Evolutionary conservation across 2,888 invertebrate genomes (phyloP).

Genomic region (Epistrophe eligans): DNA sequence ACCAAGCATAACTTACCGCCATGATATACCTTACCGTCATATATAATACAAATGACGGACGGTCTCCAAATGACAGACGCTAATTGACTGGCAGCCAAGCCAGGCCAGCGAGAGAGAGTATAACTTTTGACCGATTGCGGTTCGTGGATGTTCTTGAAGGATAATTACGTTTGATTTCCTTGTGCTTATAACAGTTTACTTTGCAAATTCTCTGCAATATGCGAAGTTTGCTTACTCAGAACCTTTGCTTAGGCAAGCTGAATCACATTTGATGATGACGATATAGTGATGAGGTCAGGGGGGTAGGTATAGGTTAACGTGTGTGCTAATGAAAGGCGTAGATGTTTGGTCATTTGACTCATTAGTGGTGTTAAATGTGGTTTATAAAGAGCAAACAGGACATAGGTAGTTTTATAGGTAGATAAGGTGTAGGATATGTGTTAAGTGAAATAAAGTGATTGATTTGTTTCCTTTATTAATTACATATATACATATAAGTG

Average conservation of each 20-base stretch:
- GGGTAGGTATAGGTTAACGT: slow-evolving; percentile 26
- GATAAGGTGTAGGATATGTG: background rate
- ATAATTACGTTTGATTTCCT: slow-evolving; percentile 61
- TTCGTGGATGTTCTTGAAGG: slow-evolving; percentile 50
- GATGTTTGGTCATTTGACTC: slow-evolving; percentile 46
- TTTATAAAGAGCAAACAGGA: background rate
- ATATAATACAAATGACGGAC: background rate
- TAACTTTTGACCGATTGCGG: slow-evolving; percentile 58
- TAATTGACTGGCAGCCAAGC: slow-evolving; percentile 53
- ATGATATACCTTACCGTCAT: background rate
- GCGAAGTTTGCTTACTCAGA: slow-evolving; percentile 15
- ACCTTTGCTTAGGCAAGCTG: slow-evolving; percentile 58
- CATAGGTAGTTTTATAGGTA: background rate
- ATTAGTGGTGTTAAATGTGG: slow-evolving; percentile 58
- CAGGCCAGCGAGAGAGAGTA: too few species aligned
- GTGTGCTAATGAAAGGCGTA: slow-evolving; percentile 31
- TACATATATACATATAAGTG: too few species aligned
- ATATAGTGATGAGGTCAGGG: background rate
- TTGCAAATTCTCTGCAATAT: slow-evolving; percentile 25
- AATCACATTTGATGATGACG: slow-evolving; percentile 34
- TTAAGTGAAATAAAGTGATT: slow-evolving; percentile 10
- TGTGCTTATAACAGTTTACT: slow-evolving; percentile 45
- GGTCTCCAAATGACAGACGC: slow-evolving; percentile 49
- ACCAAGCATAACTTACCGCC: slow-evolving; percentile 42
- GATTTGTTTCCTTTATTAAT: slow-evolving; percentile 5